Evolutionary conservation across 2,797 vertebrate species (phyloP).

Genomic region (Pangasius djambal): DNA sequence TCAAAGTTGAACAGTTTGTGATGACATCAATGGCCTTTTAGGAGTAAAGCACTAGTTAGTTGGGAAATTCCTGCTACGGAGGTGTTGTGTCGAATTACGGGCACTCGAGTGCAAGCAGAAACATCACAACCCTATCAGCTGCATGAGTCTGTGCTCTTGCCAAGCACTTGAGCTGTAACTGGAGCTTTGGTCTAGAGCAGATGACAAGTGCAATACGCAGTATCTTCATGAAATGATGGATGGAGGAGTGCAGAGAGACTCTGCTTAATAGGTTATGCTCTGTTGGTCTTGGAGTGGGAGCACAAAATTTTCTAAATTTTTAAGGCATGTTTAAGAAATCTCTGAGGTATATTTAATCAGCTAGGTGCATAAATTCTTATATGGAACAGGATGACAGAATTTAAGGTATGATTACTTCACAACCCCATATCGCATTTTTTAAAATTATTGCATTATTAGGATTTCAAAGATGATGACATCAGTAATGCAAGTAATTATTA

Average conservation of each 20-base stretch:
- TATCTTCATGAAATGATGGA: slow-evolving; percentile 23
- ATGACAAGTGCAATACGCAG: slow-evolving; percentile 27
- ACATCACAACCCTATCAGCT: slow-evolving; percentile 35
- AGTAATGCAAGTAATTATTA: not conserved
- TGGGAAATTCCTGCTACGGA: slow-evolving; percentile 47
- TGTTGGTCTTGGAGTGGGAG: not conserved
- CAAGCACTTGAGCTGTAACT: slow-evolving; percentile 52
- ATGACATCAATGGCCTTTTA: slow-evolving; percentile 36
- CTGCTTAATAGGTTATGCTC: not conserved
- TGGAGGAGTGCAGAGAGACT: not conserved
- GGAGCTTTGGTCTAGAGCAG: slow-evolving; percentile 38
- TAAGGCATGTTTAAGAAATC: not conserved
- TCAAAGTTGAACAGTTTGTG: not conserved
- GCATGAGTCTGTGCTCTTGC: slow-evolving; percentile 10
- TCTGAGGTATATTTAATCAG: not conserved
- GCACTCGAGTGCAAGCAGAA: slow-evolving; percentile 38
- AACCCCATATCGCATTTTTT: not conserved
- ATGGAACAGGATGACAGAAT: not conserved
- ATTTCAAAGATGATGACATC: not conserved
- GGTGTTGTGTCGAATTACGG: slow-evolving; percentile 55
- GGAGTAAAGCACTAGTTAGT: slow-evolving; percentile 21
- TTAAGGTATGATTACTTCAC: not conserved
- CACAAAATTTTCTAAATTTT: not conserved
- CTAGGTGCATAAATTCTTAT: not conserved
- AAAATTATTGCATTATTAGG: not conserved